These are phyloP conservation scores for Ophioninae sp. DNA, from an alignment of 2,888 invertebrate genomes.

Conservation along the genomic window DNA sequence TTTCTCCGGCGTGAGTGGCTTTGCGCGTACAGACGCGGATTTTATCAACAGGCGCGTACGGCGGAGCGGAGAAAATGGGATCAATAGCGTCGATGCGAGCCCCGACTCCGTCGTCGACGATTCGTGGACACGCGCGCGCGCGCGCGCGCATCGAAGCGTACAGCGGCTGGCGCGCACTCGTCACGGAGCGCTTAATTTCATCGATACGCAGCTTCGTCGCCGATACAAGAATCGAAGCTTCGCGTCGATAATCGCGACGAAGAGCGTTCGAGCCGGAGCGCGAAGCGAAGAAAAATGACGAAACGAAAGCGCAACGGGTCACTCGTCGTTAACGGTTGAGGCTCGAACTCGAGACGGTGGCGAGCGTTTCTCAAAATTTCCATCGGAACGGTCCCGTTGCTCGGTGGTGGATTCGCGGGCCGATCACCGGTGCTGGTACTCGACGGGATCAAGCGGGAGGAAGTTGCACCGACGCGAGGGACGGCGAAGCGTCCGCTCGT, in stretches of 20 bases:
- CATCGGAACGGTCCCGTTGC: constrained; percentile 36
- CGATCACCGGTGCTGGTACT: constrained; percentile 24
- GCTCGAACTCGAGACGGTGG: constrained; percentile 33
- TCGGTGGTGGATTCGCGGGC: not conserved
- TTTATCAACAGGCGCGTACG: constrained; percentile 71
- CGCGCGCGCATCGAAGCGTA: not conserved
- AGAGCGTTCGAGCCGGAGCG: no score
- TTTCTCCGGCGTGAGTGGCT: constrained; percentile 53
- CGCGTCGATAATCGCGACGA: no score
- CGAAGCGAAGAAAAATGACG: constrained; percentile 40
- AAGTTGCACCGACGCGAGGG: constrained; percentile 45
- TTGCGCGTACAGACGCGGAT: constrained; percentile 73
- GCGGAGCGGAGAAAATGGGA: constrained; percentile 69
- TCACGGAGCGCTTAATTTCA: not conserved
- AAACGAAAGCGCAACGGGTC: constrained; percentile 54
- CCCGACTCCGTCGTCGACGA: constrained; percentile 56
- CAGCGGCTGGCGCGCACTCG: not conserved
- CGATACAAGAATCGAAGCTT: constrained; percentile 20
- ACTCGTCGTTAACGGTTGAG: no score
- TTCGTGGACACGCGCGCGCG: not conserved
- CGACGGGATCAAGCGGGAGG: constrained; percentile 49
- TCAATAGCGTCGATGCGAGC: constrained; percentile 78
- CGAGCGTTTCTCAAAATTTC: constrained; percentile 39
- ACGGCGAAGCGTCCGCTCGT: constrained; percentile 26
- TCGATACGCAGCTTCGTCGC: not conserved